phyloP scores from a whole-genome alignment of 2,113 vertebrate genomes.

The Isichthys henryi region DNA sequence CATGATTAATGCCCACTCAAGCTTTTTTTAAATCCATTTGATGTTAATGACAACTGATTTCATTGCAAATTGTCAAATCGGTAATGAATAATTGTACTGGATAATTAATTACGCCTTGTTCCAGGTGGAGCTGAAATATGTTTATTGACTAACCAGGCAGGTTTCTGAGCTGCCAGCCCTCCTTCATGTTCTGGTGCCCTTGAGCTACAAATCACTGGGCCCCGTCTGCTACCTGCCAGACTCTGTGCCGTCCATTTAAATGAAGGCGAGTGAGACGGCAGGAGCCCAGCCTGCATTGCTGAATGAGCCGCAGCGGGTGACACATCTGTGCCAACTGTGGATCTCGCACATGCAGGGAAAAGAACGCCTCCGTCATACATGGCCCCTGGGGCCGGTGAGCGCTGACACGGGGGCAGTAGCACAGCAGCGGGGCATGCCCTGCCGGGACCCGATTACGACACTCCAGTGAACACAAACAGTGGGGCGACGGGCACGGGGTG shows the following conservation, averaged over 20 bases:
- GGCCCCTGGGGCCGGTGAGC: background rate
- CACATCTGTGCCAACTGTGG: background rate
- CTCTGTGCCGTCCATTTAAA: background rate
- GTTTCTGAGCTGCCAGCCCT: background rate
- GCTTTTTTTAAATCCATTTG: background rate
- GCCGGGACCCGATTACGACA: background rate
- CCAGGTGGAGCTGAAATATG: background rate
- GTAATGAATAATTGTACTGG: background rate
- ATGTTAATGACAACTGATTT: constrained; percentile 9
- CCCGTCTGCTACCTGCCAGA: background rate
- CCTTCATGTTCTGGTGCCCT: background rate
- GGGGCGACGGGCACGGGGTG: background rate
- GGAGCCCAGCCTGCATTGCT: background rate
- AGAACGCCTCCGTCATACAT: background rate
- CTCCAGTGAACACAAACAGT: background rate
- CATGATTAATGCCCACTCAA: background rate
- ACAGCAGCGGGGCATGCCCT: background rate
- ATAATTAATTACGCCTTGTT: background rate
- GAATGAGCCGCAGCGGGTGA: background rate
- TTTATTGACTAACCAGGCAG: background rate
- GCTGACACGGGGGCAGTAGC: background rate
- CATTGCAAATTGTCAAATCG: background rate
- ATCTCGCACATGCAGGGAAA: background rate
- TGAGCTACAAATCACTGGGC: background rate
- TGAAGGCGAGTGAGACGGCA: background rate